phyloP scores from a whole-genome alignment of 2,797 vertebrate species.

The Pangasius mekongensis region DNA sequence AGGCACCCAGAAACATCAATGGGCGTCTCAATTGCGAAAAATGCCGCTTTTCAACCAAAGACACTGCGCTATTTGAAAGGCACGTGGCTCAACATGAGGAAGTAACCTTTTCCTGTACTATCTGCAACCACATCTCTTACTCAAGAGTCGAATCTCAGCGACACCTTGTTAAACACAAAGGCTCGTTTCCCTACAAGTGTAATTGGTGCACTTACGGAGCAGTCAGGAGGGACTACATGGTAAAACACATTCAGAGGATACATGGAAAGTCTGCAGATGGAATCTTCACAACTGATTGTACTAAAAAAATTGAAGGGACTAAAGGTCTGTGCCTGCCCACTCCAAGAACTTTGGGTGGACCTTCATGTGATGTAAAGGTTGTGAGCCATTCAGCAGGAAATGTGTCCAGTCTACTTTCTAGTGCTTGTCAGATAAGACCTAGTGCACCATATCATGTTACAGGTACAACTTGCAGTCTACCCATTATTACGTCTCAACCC shows the following conservation, averaged over 20 bases:
- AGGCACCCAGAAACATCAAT: slow-evolving; percentile 71
- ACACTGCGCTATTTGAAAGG: slow-evolving; percentile 79
- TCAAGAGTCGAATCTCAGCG: slow-evolving; percentile 88
- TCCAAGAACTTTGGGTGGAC: slow-evolving; percentile 45
- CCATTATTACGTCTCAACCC: slow-evolving; percentile 28
- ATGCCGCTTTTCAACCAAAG: slow-evolving; percentile 85
- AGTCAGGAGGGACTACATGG: slow-evolving; percentile 86
- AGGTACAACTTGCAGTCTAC: slow-evolving; percentile 10
- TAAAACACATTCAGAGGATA: slow-evolving; percentile 89
- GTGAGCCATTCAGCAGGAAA: slow-evolving; percentile 22
- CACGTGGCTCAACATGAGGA: slow-evolving; percentile 84
- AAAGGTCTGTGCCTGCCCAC: slow-evolving; percentile 5
- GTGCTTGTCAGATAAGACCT: slow-evolving; percentile 22
- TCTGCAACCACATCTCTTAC: slow-evolving; percentile 85
- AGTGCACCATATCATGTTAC: slow-evolving; percentile 10
- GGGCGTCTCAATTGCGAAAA: slow-evolving; percentile 87
- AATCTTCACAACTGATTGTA: slow-evolving; percentile 23
- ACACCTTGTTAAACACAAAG: slow-evolving; percentile 87
- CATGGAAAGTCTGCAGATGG: slow-evolving; percentile 69
- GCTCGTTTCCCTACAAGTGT: slow-evolving; percentile 85
- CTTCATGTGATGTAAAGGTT: slow-evolving; percentile 20
- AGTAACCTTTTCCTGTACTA: slow-evolving; percentile 87
- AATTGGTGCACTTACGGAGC: slow-evolving; percentile 91
- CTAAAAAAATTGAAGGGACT: neutral
- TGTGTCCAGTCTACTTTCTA: neutral